Evolutionary conservation across 2,888 invertebrate genomes (phyloP), one percentile per base, ranked within the genome.

Genomic region (Idaea straminata): DNA sequence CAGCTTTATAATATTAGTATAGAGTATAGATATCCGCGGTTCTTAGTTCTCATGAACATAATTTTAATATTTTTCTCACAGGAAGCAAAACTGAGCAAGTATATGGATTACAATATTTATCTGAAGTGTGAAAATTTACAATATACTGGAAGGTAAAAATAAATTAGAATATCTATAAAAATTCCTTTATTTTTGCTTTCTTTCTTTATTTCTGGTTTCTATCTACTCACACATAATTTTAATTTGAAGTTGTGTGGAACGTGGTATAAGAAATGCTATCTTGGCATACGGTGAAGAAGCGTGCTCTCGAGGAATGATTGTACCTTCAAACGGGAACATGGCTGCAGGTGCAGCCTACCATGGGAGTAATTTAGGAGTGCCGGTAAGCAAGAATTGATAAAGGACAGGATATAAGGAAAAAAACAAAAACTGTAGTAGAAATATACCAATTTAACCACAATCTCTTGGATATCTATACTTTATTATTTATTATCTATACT

Each of bases 121-220:
- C 93, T 97, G 78, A 98, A 98, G 89, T 97, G 97, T 85, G 98
- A 98, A 83, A 97, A 96, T 83, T 91, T 97, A 47, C 97, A 97
- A 85, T 95, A 94, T 72, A 97, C 97, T 34, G 98, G 97, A 78
- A 97, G 96, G 96, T 96, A 87, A 81, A 71, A 69, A 59, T 59
- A 35, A 61, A 62, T 61, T 61, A 36, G 15, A 57, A 35, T 57
- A 57, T 59, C 1, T 7, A 15, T 15, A 13, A 0, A 15, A 6
- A 16, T n/a, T n/a, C n/a, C n/a, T n/a, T n/a, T n/a, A n/a, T n/a
- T n/a, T n/a, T n/a, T n/a, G 58, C 5, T 58, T 15, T 58, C 4
- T 5, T 58, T n/a, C 6, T 5, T 16, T 58, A 58, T 58, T 58
- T 58, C 1, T 15, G 58, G 25, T 25, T 25, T 25, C 25, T 58